A percentile compares a stretch with the other conserved stretches of the same genome.
These are phyloP conservation scores for Eubasilissa regina DNA, from an alignment of 1,140 invertebrate species.

Conservation along the genomic window DNA sequence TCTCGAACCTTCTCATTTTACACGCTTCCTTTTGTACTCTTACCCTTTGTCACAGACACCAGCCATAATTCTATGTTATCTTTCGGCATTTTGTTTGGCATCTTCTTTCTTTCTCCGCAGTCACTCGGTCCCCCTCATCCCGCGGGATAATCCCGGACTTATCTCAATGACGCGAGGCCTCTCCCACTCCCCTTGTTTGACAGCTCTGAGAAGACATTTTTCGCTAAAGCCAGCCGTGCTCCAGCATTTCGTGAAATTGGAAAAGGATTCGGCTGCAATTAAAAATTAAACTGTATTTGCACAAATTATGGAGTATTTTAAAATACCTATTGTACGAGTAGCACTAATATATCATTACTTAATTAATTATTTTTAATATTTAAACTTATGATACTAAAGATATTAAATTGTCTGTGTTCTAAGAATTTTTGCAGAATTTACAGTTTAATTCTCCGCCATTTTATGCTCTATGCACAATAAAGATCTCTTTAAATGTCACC, in stretches of 20 bases:
- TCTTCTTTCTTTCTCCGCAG: constrained; percentile 25
- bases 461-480: too few relatives aligned
- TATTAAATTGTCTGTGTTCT: too few relatives aligned
- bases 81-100: constrained; percentile 58
- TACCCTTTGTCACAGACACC: constrained; percentile 50
- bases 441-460: too few relatives aligned
- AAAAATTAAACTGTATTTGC: background rate
- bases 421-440: too few relatives aligned
- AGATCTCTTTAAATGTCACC: too few relatives aligned
- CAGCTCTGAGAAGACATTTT: constrained; percentile 28
- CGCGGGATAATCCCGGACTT: constrained; percentile 30
- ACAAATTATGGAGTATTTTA: too few relatives aligned
- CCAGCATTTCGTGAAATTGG: too few relatives aligned
- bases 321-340: too few relatives aligned
- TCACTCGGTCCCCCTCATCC: background rate
- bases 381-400: too few relatives aligned
- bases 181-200: constrained; percentile 36
- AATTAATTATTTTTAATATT: too few relatives aligned
- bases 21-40: constrained; percentile 13
- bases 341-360: too few relatives aligned
- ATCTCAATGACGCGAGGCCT: constrained; percentile 40
- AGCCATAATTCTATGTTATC: constrained; percentile 59
- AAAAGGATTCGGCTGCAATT: constrained; percentile 10
- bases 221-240: too few relatives aligned
- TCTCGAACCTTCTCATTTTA: constrained; percentile 14